Evolutionary conservation across 2,113 vertebrate species (phyloP).

Genomic region (Ptychochromis oligacanthus): DNA sequence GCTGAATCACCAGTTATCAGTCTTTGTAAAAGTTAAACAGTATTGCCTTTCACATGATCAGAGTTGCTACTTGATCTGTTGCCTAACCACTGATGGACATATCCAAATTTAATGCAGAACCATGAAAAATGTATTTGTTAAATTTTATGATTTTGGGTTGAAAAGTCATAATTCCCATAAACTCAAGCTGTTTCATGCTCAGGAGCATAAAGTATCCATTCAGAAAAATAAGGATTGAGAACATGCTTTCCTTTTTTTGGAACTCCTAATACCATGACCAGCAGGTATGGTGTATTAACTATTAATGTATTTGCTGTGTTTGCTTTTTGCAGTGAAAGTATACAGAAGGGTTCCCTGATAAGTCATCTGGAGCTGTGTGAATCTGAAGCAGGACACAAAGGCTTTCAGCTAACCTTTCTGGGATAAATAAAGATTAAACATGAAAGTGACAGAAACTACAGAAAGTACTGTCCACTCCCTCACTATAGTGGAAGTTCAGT

Average conservation of each 20-base stretch:
- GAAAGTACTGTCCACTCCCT: conserved; percentile 27
- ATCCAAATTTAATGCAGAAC: not conserved
- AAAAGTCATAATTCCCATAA: not conserved
- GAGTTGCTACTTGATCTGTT: not conserved
- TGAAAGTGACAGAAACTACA: conserved; percentile 32
- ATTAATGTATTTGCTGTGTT: conserved; percentile 7
- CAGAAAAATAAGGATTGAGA: not conserved
- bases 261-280: not conserved
- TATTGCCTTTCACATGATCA: not conserved
- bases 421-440: conserved; percentile 62
- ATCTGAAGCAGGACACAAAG: conserved; percentile 36
- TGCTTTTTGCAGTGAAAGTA: conserved; percentile 34
- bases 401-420: conserved; percentile 45
- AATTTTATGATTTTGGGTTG: not conserved
- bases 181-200: not conserved
- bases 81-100: not conserved
- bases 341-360: conserved; percentile 32
- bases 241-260: not conserved
- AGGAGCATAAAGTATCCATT: not conserved
- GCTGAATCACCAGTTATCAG: not conserved
- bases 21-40: not conserved
- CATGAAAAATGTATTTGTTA: not conserved
- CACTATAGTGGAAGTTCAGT: conserved; percentile 15
- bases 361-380: conserved; percentile 40
- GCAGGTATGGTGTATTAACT: not conserved